phyloP scores from a whole-genome alignment of 2,888 invertebrate genomes.

The Tridacna gigas region DNA sequence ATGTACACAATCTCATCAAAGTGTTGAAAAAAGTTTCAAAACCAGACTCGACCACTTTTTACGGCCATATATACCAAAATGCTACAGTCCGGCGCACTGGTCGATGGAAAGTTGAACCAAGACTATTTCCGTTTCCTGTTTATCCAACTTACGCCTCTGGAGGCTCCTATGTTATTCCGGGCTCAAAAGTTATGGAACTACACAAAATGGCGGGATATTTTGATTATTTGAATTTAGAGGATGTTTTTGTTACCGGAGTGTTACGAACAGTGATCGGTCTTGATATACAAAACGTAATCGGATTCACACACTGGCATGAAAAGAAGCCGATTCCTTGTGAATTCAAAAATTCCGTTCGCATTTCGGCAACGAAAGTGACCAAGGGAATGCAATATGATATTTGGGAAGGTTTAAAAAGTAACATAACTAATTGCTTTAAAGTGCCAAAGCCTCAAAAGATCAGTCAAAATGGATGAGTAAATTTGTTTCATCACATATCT shows the following conservation, averaged over 20 bases:
- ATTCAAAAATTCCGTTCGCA: constrained; percentile 58
- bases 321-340: constrained; percentile 66
- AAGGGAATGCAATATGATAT: constrained; percentile 51
- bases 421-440: too few relatives aligned
- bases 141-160: constrained; percentile 74
- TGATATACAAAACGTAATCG: constrained; percentile 51
- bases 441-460: too few relatives aligned
- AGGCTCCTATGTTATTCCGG: constrained; percentile 71
- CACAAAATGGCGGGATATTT: constrained; percentile 63
- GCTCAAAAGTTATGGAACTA: constrained; percentile 61
- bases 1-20: constrained; percentile 53
- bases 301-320: constrained; percentile 71
- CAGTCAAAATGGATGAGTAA: too few relatives aligned
- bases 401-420: too few relatives aligned
- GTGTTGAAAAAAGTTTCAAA: constrained; percentile 39
- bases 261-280: constrained; percentile 64
- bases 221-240: constrained; percentile 74
- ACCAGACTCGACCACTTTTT: constrained; percentile 50
- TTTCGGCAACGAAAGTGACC: constrained; percentile 64
- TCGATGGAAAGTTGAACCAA: constrained; percentile 66
- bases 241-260: constrained; percentile 77
- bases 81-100: constrained; percentile 67
- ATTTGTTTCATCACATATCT: too few relatives aligned
- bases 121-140: constrained; percentile 58
- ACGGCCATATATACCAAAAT: constrained; percentile 56